Evolutionary conservation across 2,113 vertebrate species (phyloP).

Genomic region (Sceloporus tristichus): DNA sequence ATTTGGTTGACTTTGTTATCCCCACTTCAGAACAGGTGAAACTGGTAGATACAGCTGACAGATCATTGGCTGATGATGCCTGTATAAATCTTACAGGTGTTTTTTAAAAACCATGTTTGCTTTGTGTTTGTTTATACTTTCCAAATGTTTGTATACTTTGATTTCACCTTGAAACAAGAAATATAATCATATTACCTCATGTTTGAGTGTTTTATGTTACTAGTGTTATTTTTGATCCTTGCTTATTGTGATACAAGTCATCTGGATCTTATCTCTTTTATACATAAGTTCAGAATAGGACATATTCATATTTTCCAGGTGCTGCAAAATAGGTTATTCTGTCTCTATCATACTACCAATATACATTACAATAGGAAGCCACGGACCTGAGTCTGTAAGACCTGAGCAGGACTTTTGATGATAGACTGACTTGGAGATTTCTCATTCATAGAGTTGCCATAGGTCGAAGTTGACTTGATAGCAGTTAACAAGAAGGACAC

Average conservation of each 20-base stretch:
- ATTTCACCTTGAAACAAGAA: background rate
- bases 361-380: background rate
- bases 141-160: background rate
- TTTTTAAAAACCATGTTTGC: background rate
- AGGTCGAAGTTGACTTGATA: too few species aligned
- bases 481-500: too few species aligned
- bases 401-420: too few species aligned
- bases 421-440: too few species aligned
- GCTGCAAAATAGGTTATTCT: background rate
- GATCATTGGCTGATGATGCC: background rate
- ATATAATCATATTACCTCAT: background rate
- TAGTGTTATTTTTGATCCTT: background rate
- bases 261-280: background rate
- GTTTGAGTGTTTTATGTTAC: background rate
- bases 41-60: background rate
- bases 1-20: accelerated
- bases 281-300: background rate
- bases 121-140: background rate
- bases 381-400: too few species aligned
- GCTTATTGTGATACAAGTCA: too few species aligned
- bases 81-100: background rate
- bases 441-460: too few species aligned
- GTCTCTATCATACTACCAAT: background rate
- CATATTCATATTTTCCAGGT: accelerated
- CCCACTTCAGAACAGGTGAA: constrained; percentile 4